Evolutionary conservation across 1,140 invertebrate genomes (phyloP).

Genomic region (Episyrphus balteatus): DNA sequence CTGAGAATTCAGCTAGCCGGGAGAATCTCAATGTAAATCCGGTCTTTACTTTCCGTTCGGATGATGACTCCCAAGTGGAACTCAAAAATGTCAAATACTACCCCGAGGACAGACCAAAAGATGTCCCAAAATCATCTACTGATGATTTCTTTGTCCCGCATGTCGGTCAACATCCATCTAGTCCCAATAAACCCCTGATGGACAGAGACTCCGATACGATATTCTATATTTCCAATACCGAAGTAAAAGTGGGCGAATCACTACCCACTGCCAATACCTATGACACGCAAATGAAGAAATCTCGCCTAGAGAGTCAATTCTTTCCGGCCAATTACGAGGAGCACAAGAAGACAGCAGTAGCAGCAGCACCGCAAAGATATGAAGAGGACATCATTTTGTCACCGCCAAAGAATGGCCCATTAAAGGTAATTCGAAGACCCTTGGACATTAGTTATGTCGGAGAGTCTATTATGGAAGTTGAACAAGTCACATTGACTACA

Average conservation of each 20-base stretch:
- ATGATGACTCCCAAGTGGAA: constrained; percentile 8
- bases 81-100: constrained; percentile 1
- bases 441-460: constrained; percentile 34
- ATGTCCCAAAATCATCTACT: constrained; percentile 9
- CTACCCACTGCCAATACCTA: constrained; percentile 17
- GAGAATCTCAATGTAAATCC: constrained; percentile 15
- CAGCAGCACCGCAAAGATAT: constrained; percentile 10
- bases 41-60: constrained; percentile 19
- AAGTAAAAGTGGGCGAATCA: constrained; percentile 34
- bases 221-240: constrained; percentile 37
- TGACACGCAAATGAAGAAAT: constrained; percentile 18
- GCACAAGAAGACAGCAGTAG: constrained; percentile 7
- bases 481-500: constrained; percentile 14
- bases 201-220: constrained; percentile 35
- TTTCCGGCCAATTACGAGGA: constrained; percentile 30
- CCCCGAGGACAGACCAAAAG: constrained; percentile 8
- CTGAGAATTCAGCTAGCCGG: constrained; percentile 5
- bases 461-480: constrained; percentile 34
- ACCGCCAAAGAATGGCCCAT: constrained; percentile 21
- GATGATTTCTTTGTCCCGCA: constrained; percentile 32
- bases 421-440: constrained; percentile 29
- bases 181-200: constrained; percentile 14
- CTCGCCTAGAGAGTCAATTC: constrained; percentile 30
- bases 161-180: constrained; percentile 10
- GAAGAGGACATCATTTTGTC: constrained; percentile 34